Evolutionary conservation across 2,797 vertebrate species (phyloP), one percentile per base, ranked within the genome.

Genomic region (Chiropotes sagulatus): DNA sequence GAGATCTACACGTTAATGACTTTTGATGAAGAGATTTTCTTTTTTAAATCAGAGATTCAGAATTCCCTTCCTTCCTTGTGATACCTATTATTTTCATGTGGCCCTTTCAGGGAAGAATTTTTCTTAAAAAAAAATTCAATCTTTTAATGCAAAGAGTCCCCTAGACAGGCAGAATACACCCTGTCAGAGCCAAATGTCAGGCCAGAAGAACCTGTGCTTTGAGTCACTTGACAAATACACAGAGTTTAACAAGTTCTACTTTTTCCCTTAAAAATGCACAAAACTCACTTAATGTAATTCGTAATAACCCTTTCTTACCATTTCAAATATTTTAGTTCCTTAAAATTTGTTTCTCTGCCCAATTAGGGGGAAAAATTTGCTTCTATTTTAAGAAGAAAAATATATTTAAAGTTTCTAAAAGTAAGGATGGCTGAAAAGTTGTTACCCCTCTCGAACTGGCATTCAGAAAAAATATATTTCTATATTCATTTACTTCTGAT

Each of bases 371-470:
- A 11, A 36, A 72, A 22, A 22, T 64, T 82, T 82, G 72, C 54
- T 70, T 95, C 4, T 1, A 96, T 96, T 96, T 95, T 89, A 91
- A 67, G 80, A 94, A 97, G 70, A 75, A 88, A 83, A 95, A 79
- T 12, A 75, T 78, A 46, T 88, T 97, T 90, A 57, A 93, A 90
- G 92, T 94, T 97, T 89, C 81, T 81, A 48, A 93, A 90, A 84
- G 22, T 83, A 92, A 81, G 50, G 83, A 50, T 85, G 36, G 15
- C 82, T 97, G 44, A 73, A 95, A 96, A 82, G 61, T 80, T 30
- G 91, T 82, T 30, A 28, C 52, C 50, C 67, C 39, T 88, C 50
- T 85, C 33, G 36, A 88, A 76, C 28, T 39, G 36, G 44, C 82
- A 48, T 81, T 61, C 57, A 26, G 70, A 81, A 50, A 54, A 90